Evolutionary conservation across 2,797 vertebrate species (phyloP), one percentile per base, ranked within the genome.

Genomic region (Martes flavigula): DNA sequence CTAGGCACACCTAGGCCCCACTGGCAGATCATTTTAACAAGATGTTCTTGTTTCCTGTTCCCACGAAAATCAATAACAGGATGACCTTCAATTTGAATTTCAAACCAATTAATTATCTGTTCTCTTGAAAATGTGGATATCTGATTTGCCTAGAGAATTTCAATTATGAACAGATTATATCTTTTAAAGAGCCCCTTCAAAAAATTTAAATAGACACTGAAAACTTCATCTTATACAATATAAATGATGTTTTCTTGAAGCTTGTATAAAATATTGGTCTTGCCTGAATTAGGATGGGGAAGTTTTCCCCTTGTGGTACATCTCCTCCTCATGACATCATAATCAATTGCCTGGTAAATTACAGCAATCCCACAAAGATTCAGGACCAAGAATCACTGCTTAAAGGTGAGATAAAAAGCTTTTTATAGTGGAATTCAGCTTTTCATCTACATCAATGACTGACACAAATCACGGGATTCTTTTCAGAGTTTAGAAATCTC

Each of bases 91-190:
- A 56, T 98, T 97, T 98, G 95, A 98, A 98, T 98, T 91, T 97
- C 91, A 98, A 98, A 96, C 94, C 95, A 98, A 98, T 98, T 98
- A 98, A 98, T 96, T 98, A 97, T 58, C 73, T 12, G 1, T 98
- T 98, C 96, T 64, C 66, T 93, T 98, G 48, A 97, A 98, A 98
- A 97, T 92, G 62, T 79, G 98, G 93, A 54, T 96, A 98, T 72
- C 96, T 97, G 70, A 97, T 96, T 98, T 98, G 84, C 92, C 97
- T 98, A 32, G 85, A 98, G 95, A 98, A 98, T 97, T 98, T 97
- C 66, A 97, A 35, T 98, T 98, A 98, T 89, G 77, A 98, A 92
- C 14, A 97, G 77, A 94, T 96, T 56, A 93, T 90, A 92, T 97
- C 92, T 96, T 88, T 91, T 87, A 87, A 98, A 85, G 66, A 87